Evolutionary conservation across 1,140 invertebrate species (phyloP), one percentile per base, ranked within the genome.

Genomic region (Drosophila teissieri): DNA sequence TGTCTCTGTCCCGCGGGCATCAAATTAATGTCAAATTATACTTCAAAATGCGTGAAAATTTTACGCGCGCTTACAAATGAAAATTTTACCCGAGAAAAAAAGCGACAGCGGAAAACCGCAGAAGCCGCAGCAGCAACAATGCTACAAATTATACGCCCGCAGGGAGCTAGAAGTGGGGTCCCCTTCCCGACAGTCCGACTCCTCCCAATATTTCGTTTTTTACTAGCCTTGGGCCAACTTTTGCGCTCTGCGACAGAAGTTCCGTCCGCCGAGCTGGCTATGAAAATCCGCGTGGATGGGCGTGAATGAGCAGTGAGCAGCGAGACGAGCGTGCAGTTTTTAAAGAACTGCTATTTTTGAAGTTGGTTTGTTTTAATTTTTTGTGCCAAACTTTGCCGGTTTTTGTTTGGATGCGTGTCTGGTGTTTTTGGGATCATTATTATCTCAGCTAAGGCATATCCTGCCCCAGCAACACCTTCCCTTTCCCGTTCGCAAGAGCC

Each of bases 1-100:
- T 65, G 58, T 62, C 57, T 67, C 52, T 72, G 67, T 78, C 82
- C 81, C 69, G 46, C 73, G 82, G 82, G 82, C 68, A 75, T 81
- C 80, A 58, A 78, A 86, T 86, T 86, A 86, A 81, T 86, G 82
- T 81, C 82, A 86, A 81, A 81, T 86, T 86, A 81, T 84, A 75
- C 82, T 81, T 81, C 82, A 86, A 86, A 86, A 86, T 86, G 82
- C 78, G 82, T 85, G 82, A 80, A 81, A 85, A 86, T 86, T 85
- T 85, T 70, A 85, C 78, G 61, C 78, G 69, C 82, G 61, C 64
- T 73, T 80, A 72, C 73, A 74, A 81, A 78, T 80, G 82, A 72
- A 68, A 85, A 86, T 81, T 74, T 63, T 57, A 84, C 45, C 44
- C 45, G 17, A 24, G 61, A 53, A 56, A 65, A 64, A 67, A 48